Evolutionary conservation across 2,797 vertebrate genomes (phyloP).

Genomic region (Gastrophryne carolinensis): DNA sequence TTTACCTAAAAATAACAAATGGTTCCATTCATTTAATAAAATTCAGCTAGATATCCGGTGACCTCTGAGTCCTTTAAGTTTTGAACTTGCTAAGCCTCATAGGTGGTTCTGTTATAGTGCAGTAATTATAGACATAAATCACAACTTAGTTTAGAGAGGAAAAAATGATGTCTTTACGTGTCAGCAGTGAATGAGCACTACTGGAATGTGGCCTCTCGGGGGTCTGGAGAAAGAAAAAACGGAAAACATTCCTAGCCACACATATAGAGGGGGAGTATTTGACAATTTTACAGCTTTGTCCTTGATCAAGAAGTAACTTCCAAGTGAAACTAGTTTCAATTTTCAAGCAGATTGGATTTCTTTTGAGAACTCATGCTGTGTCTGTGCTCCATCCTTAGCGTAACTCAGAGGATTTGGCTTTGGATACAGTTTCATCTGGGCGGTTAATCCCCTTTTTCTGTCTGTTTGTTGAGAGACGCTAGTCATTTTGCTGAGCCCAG

Average conservation of each 20-base stretch:
- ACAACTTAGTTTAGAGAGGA: neutral
- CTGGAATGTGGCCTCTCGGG: conserved; percentile 29
- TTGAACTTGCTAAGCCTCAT: neutral
- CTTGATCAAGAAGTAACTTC: conserved; percentile 40
- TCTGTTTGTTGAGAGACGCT: neutral
- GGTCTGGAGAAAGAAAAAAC: conserved; percentile 21
- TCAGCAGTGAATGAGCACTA: conserved; percentile 20
- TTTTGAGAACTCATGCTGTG: conserved; percentile 15
- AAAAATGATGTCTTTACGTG: conserved; percentile 23
- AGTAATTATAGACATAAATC: conserved; percentile 38
- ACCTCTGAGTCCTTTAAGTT: neutral
- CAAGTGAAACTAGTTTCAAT: conserved; percentile 34
- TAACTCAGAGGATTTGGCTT: conserved; percentile 41
- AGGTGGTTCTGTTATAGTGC: neutral
- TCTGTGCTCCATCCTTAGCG: conserved; percentile 18
- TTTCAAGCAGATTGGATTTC: conserved; percentile 48
- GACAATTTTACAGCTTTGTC: conserved; percentile 43
- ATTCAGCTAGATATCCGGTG: neutral
- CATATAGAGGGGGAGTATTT: conserved; percentile 24
- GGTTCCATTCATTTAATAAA: neutral
- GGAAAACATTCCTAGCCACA: conserved; percentile 17
- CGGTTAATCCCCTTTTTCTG: conserved; percentile 6
- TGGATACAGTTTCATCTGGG: neutral
- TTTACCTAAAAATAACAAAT: neutral
- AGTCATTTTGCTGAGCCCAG: neutral